Evolutionary conservation across 53 echinoderm and acorn worm species (phyloP), one percentile per base, ranked within the genome.

Genomic region (Arbacia lixula): DNA sequence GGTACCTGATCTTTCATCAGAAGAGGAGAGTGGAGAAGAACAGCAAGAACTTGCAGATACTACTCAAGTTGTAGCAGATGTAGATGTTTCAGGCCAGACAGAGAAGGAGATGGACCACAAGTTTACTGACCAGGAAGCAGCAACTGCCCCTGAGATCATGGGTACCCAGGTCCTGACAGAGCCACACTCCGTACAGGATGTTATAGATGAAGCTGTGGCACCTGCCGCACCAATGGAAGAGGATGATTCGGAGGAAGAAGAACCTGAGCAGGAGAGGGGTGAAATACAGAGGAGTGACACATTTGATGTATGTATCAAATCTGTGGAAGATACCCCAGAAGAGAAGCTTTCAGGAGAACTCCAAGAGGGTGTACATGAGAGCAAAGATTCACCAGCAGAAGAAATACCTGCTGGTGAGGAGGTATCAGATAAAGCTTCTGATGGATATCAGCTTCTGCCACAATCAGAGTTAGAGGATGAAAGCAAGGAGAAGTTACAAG

Each of bases 81-180:
- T 5, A 67, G 39, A 67, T 69, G 27, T 42, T 43, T 2, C 25
- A 42, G 16, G 43, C 3, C 27, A 69, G 27, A 14, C 40, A 42
- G 69, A 43, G 12, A 42, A 19, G 26, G 69, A 69, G 42, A 69
- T 3, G 5, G 69, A 69, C n/a, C n/a, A n/a, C 40, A 43, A 69
- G 27, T 40, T 42, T 5, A 69, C 16, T 43, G 14, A 4, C 4
- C 42, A 69, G 69, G 69, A 69, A 1, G 25, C 16, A 17, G 6
- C 20, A 25, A n/a, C n/a, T 57, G 6, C 20, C 6, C 0, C n/a
- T 57, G 49, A 66, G 1, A 37, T 37, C 20, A 11, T 22, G 22
- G 38, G 36, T 38, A 6, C 3, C 34, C 9, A 34, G 66, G 25
- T 0, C 36, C 20, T 22, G 38, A 19, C 36, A 20, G 2, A 33